Evolutionary conservation across 1,140 invertebrate genomes (phyloP).

Genomic region (Trachymyrmex septentrionalis): DNA sequence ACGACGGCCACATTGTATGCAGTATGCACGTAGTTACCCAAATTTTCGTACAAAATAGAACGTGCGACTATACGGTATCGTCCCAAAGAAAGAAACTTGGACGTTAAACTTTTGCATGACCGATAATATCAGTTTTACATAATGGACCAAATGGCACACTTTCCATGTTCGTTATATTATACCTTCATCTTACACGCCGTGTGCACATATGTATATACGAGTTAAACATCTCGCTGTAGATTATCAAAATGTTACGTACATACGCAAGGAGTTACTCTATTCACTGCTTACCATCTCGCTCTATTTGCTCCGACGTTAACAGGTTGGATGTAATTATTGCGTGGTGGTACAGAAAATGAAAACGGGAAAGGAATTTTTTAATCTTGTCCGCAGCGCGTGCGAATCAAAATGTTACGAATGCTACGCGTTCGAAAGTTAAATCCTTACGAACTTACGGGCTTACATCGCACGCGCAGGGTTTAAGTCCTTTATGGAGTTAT

Average conservation of each 20-base stretch:
- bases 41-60: conserved; percentile 41
- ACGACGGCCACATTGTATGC: conserved; percentile 37
- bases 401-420: conserved; percentile 60
- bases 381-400: conserved; percentile 15
- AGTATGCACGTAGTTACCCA: conserved; percentile 25
- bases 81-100: not conserved
- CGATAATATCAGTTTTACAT: conserved; percentile 1
- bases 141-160: not conserved
- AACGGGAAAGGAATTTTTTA: conserved; percentile 42
- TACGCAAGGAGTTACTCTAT: not conserved
- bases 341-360: conserved; percentile 25
- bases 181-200: not conserved
- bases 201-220: not conserved
- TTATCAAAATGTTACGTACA: not conserved
- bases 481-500: conserved; percentile 64
- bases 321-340: not conserved
- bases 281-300: not conserved
- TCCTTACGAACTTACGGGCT: conserved; percentile 57
- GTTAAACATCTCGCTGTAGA: not conserved
- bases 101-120: conserved; percentile 1
- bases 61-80: not conserved
- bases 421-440: conserved; percentile 56
- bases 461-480: conserved; percentile 55
- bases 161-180: not conserved
- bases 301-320: not conserved